A percentile compares a stretch with the other conserved stretches of the same genome.
Conservation (phyloP, 2,113 vertebrate genomes). For the Phycodurus eques region DNA sequence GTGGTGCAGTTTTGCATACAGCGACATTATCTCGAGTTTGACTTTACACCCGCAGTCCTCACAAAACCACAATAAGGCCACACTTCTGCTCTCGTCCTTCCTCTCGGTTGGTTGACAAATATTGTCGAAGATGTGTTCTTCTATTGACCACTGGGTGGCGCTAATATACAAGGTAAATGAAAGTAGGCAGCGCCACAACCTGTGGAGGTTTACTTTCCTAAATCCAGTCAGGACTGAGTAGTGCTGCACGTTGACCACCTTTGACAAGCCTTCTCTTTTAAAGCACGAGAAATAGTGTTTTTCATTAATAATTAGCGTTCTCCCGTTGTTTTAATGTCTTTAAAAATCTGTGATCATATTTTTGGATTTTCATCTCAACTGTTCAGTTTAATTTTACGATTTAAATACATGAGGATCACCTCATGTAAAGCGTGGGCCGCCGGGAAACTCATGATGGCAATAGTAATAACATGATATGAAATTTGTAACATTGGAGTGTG, state of each 20-base stretch:
- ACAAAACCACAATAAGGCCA: conserved; percentile 14
- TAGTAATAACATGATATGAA: background rate
- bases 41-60: background rate
- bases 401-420: background rate
- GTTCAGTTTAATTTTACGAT: background rate
- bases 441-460: background rate
- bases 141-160: conserved; percentile 45
- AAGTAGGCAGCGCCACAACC: background rate
- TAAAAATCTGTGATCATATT: background rate
- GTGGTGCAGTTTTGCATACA: background rate
- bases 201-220: background rate
- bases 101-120: background rate
- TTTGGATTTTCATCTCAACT: background rate
- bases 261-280: background rate
- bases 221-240: background rate
- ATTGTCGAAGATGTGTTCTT: background rate
- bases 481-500: background rate
- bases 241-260: background rate
- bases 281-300: background rate
- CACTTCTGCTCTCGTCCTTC: background rate
- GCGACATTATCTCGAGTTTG: background rate
- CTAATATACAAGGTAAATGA: conserved; percentile 8
- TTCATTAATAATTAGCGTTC: background rate
- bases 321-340: background rate
- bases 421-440: background rate